These are phyloP conservation scores for Psittacula cyanocephala DNA, from an alignment of 2,113 vertebrate species.

Conservation along the genomic window DNA sequence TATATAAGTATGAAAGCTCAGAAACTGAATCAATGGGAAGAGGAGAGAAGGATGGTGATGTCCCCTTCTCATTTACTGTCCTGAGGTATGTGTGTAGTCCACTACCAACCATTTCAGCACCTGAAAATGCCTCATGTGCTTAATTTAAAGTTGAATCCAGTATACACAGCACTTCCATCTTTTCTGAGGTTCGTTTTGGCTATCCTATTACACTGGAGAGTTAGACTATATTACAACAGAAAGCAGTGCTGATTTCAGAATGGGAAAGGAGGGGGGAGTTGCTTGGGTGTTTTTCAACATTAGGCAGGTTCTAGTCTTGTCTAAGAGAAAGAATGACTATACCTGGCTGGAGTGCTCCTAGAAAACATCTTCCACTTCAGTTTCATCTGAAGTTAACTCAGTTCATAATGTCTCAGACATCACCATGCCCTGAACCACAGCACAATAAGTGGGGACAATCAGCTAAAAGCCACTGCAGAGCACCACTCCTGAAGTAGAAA, in stretches of 20 bases:
- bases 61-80: background rate
- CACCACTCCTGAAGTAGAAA: background rate
- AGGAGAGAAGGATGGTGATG: background rate
- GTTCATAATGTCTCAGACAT: background rate
- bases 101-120: background rate
- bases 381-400: background rate
- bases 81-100: background rate
- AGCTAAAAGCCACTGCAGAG: background rate
- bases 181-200: background rate
- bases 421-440: accelerated
- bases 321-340: background rate
- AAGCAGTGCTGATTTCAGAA: background rate
- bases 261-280: accelerated
- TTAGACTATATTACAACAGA: background rate
- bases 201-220: background rate
- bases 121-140: background rate
- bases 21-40: background rate
- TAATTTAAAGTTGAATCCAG: background rate
- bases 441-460: background rate
- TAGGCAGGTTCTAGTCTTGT: background rate
- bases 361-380: background rate
- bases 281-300: background rate
- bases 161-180: background rate
- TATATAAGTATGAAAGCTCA: background rate
- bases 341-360: background rate